These are phyloP conservation scores for Pristionchus exspectatus DNA, from an alignment of 2,888 invertebrate genomes.

Conservation along the genomic window DNA sequence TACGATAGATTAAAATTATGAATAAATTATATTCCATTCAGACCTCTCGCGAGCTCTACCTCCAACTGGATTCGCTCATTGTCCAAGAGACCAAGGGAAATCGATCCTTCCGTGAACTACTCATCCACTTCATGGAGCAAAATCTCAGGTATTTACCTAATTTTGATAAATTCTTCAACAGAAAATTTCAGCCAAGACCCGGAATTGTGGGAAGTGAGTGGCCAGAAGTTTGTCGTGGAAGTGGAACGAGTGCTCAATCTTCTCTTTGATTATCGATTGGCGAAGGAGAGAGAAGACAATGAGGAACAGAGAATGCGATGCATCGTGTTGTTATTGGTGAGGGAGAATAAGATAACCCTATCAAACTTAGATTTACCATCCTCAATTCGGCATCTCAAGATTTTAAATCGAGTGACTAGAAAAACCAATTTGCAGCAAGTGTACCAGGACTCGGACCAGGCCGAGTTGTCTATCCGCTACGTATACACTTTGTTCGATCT, in stretches of 20 bases:
- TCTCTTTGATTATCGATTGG: conserved; percentile 41
- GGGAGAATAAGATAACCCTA: background rate
- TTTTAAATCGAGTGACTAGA: background rate
- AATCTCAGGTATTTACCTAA: conserved; percentile 2
- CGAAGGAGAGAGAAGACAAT: conserved; percentile 40
- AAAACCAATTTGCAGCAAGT: conserved; percentile 32
- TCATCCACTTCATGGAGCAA: conserved; percentile 48
- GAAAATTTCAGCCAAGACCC: conserved; percentile 42
- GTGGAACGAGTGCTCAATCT: conserved; percentile 37
- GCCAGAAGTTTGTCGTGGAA: conserved; percentile 43
- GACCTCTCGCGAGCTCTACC: conserved; percentile 41
- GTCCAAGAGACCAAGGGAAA: conserved; percentile 44
- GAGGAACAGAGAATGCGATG: conserved; percentile 41
- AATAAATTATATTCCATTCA: background rate
- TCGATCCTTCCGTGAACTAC: conserved; percentile 21
- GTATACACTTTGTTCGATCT: conserved; percentile 52
- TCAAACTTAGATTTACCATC: background rate
- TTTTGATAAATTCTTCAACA: background rate
- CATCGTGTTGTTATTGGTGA: conserved; percentile 50
- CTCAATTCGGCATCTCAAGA: too few species aligned
- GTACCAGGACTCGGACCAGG: conserved; percentile 41
- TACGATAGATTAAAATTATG: background rate
- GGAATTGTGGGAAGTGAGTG: conserved; percentile 29
- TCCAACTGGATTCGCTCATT: conserved; percentile 49
- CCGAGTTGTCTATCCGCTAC: conserved; percentile 45